phyloP scores from a whole-genome alignment of 2,113 vertebrate species.

The Lutjanus erythropterus region DNA sequence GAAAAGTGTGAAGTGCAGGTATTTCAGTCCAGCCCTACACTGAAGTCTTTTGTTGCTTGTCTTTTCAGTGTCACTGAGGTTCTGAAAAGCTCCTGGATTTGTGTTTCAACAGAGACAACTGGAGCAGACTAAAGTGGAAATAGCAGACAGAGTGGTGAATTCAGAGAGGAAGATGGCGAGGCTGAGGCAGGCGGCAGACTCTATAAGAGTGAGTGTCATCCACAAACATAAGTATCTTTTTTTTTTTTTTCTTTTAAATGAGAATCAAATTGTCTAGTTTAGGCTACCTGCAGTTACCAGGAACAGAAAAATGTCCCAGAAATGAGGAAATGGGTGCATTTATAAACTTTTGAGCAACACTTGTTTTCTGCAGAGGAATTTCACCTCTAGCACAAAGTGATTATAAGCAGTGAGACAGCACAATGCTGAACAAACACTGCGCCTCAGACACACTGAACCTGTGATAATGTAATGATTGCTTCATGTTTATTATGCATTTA shows the following conservation, averaged over 20 bases:
- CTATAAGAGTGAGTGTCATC: constrained; percentile 50
- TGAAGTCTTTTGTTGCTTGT: rapidly evolving
- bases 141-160: constrained; percentile 13
- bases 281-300: too few species aligned
- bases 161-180: constrained; percentile 18
- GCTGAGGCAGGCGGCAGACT: constrained; percentile 32
- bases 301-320: too few species aligned
- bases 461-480: background rate
- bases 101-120: constrained; percentile 53
- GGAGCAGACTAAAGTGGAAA: background rate
- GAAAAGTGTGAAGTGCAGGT: constrained; percentile 50
- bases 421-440: background rate
- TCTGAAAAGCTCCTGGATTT: constrained; percentile 2
- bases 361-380: too few species aligned
- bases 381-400: too few species aligned
- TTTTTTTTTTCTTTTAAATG: background rate
- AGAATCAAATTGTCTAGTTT: too few species aligned
- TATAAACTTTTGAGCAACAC: too few species aligned
- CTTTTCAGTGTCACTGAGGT: background rate
- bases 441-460: background rate
- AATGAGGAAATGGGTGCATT: too few species aligned
- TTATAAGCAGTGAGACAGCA: too few species aligned
- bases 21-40: background rate
- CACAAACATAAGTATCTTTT: background rate
- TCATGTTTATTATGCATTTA: background rate